phyloP scores from a whole-genome alignment of 2,113 vertebrate species.

The Tiliqua scincoides region DNA sequence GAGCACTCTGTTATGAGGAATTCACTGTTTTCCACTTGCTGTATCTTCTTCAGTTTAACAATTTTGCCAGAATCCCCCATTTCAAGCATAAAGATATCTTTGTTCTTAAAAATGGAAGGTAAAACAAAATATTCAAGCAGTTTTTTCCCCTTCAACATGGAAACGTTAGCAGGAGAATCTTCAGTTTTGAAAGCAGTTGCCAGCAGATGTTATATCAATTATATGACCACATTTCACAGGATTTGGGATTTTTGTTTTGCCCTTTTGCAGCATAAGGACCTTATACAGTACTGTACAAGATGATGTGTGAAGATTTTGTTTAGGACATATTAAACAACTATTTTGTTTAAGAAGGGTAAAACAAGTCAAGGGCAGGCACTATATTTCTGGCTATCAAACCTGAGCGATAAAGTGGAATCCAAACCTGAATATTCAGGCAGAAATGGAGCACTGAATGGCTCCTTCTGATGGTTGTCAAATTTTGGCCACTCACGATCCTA shows the following conservation, averaged over 20 bases:
- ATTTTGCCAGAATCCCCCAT: background rate
- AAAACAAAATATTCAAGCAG: background rate
- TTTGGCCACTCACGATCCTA: background rate
- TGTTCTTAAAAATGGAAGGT: background rate
- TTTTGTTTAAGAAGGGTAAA: too few relatives aligned
- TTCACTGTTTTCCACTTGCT: too few relatives aligned
- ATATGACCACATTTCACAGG: conserved; percentile 52
- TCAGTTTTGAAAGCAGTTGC: background rate
- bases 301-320: conserved; percentile 53
- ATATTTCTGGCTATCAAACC: conserved; percentile 43
- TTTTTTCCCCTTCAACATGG: too few relatives aligned
- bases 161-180: background rate
- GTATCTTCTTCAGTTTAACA: background rate
- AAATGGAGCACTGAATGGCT: background rate
- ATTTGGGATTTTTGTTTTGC: too few relatives aligned
- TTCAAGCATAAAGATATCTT: background rate
- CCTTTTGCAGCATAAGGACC: too few relatives aligned
- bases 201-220: conserved; percentile 28
- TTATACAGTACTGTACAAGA: conserved; percentile 15
- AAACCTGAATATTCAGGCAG: conserved; percentile 29
- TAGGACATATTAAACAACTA: conserved; percentile 53
- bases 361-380: conserved; percentile 56
- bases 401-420: conserved; percentile 22
- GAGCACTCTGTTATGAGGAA: background rate
- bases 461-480: conserved; percentile 34